Conservation (phyloP, 2,888 invertebrate genomes). For the Apamea monoglypha region DNA sequence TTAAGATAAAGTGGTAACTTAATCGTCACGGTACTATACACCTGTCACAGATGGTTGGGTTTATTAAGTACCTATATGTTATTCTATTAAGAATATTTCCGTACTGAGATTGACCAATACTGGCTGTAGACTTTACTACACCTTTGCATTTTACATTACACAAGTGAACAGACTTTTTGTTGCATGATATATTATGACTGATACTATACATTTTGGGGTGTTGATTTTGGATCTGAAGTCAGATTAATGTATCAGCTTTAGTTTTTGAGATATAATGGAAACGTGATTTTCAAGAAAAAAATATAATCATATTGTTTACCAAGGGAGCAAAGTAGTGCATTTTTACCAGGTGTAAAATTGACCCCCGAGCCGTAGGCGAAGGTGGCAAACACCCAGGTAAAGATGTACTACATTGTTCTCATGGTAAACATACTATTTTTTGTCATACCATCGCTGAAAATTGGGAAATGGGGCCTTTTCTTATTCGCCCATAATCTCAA, state of each 20-base stretch:
- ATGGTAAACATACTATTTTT: not conserved
- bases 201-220: not conserved
- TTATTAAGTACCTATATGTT: conserved; percentile 4
- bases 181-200: not conserved
- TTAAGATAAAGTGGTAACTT: conserved; percentile 24
- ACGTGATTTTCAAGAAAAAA: not conserved
- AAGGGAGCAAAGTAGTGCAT: too few relatives aligned
- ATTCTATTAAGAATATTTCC: not conserved
- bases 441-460: too few relatives aligned
- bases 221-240: not conserved
- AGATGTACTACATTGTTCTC: not conserved
- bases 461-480: not conserved
- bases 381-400: too few relatives aligned
- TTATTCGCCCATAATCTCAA: not conserved
- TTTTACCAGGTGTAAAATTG: not conserved
- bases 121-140: not conserved
- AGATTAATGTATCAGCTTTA: not conserved
- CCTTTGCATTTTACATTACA: not conserved
- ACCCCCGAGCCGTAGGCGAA: not conserved
- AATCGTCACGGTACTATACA: conserved; percentile 27
- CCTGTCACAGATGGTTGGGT: conserved; percentile 9
- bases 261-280: not conserved
- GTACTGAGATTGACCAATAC: not conserved
- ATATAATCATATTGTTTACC: not conserved
- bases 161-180: not conserved